A percentile compares a stretch with the other conserved stretches of the same genome.
phyloP scores from a whole-genome alignment of 2,888 invertebrate genomes.

The Ypsolopha scabrella region DNA sequence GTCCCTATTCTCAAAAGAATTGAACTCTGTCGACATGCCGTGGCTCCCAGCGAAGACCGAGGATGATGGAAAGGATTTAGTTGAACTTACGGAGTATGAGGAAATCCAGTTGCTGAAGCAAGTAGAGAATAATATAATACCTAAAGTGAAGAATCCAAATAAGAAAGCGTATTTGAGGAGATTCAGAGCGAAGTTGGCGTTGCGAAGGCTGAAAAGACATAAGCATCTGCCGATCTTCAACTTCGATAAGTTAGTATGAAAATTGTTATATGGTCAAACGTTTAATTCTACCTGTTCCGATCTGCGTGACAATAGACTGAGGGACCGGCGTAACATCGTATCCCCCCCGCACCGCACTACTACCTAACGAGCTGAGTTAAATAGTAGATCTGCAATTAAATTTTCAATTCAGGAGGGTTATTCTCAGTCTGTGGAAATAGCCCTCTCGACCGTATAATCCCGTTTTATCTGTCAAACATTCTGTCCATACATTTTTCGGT shows the following conservation, averaged over 20 bases:
- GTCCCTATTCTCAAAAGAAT: constrained; percentile 37
- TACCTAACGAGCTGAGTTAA: too few species aligned
- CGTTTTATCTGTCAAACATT: too few species aligned
- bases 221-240: constrained; percentile 54
- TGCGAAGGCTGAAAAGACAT: constrained; percentile 50
- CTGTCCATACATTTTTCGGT: too few species aligned
- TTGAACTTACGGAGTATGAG: constrained; percentile 48
- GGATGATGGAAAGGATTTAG: constrained; percentile 21
- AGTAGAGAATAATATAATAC: constrained; percentile 42
- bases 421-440: too few species aligned
- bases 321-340: too few species aligned
- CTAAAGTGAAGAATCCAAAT: constrained; percentile 34
- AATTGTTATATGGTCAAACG: not conserved
- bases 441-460: too few species aligned
- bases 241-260: constrained; percentile 45
- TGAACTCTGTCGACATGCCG: constrained; percentile 41
- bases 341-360: too few species aligned
- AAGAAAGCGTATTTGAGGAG: constrained; percentile 33
- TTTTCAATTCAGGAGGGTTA: too few species aligned
- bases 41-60: constrained; percentile 29
- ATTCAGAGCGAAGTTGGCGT: constrained; percentile 41
- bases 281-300: not conserved
- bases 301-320: too few species aligned
- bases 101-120: constrained; percentile 56
- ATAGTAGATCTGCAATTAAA: too few species aligned